These are phyloP conservation scores for Pangasius larnaudii DNA, from an alignment of 2,797 vertebrate genomes.

Conservation along the genomic window DNA sequence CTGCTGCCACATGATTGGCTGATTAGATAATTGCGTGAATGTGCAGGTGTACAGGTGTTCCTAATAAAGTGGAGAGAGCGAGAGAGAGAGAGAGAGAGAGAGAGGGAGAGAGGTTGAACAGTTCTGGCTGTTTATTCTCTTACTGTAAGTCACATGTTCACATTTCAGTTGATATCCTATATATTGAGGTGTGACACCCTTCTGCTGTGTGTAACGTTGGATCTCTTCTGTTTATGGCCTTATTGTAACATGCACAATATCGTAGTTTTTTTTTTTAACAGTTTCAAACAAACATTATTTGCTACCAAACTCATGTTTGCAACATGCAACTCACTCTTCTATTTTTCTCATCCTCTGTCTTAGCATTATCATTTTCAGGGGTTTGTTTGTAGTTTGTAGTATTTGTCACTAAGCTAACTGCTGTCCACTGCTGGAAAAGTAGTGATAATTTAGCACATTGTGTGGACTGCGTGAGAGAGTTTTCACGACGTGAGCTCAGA, in stretches of 20 bases:
- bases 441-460: not conserved
- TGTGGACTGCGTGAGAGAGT: not conserved
- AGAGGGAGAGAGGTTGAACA: not conserved
- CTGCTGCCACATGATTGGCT: no score
- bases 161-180: not conserved
- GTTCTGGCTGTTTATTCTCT: conserved; percentile 3
- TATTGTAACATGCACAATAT: not conserved
- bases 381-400: not conserved
- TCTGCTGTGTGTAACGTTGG: not conserved
- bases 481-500: not conserved
- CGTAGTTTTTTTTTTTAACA: not conserved
- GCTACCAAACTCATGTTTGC: not conserved
- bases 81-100: not conserved
- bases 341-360: not conserved
- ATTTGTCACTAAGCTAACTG: not conserved
- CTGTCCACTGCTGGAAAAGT: not conserved
- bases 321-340: not conserved
- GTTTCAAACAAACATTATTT: not conserved
- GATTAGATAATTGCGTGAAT: not conserved
- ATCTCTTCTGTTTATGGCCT: not conserved
- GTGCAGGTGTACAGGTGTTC: not conserved
- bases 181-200: not conserved
- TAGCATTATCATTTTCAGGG: not conserved
- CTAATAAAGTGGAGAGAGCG: not conserved
- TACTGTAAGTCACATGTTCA: not conserved